A percentile compares a stretch with the other conserved stretches of the same genome.
Conservation (phyloP, 2,797 vertebrate genomes). For the Oreortyx pictus region DNA sequence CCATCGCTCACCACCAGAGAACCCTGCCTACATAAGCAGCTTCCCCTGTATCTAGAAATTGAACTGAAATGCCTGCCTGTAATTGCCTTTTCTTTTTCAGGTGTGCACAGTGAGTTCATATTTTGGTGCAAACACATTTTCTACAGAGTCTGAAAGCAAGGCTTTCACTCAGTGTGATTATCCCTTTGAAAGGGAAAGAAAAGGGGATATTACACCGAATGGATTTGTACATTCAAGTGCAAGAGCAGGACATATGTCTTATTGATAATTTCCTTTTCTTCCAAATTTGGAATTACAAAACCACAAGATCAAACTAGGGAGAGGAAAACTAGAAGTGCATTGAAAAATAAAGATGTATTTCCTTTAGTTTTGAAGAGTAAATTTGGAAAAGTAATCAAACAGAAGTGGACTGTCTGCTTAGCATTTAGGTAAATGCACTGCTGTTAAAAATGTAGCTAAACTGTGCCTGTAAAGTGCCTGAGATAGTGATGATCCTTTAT, state of each 20-base stretch:
- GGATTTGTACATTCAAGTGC: not conserved
- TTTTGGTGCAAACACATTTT: not conserved
- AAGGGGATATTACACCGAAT: not conserved
- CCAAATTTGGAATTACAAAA: not conserved
- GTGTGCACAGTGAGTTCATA: not conserved
- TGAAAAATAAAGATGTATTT: not conserved
- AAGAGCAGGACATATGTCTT: not conserved
- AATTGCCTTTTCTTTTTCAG: not conserved
- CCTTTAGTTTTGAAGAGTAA: not conserved
- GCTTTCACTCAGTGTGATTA: not conserved
- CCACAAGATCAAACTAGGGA: not conserved
- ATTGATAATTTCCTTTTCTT: not conserved
- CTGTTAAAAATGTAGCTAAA: not conserved
- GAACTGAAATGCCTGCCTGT: not conserved
- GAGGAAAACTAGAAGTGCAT: not conserved
- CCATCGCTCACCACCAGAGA: not conserved
- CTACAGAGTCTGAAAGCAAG: not conserved
- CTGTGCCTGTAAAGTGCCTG: not conserved
- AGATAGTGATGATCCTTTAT: not conserved
- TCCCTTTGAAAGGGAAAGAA: not conserved
- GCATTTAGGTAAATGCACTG: not conserved
- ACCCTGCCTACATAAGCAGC: not conserved
- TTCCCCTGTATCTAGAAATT: not conserved
- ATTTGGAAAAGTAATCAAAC: not conserved
- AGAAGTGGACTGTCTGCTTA: not conserved